Base-by-base conservation (phyloP, 2,113 vertebrate species). In the Andinoacara biseriatus region DNA sequence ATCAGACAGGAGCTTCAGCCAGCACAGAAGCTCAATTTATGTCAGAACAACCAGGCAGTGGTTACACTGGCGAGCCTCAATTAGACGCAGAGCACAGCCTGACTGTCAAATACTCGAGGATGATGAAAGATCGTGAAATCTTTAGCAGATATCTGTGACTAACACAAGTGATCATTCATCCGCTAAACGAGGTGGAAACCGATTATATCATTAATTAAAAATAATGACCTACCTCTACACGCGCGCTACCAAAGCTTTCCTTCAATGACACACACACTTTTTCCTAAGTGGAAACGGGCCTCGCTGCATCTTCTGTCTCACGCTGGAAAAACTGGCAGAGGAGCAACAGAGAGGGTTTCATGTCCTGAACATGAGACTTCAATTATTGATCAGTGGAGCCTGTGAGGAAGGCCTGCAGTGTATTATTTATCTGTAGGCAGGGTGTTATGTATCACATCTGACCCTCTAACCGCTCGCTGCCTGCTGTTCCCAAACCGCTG, bases 321-420 rank as follows among this genome's bases (percentile, higher is more conserved):
- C 10, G 1, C 26, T 49, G 65, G 65, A 52, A 52, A 69, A 52
- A 43, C 1, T 14, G 40, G 40, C 5, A 26, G 14, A 24, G 2
- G 17, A 46, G 9, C 13, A n/a, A 40, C n/a, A 69, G 29, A 75
- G 75, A 38, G 20, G 75, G 78, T 80, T 86, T 58, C 61, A 74
- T 31, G 63, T 80, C 69, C 76, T 18, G 31, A 86, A 85, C 78
- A 72, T 63, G 40, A 82, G 24, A 83, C 79, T 61, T 90, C 26
- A 87, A 91, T 83, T 87, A 89, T 87, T 89, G 85, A 89, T 63
- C 29, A 58, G 6, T 24, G 35, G 85, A 82, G 78, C 63, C 49
- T 11, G 58, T 33, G 54, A 58, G 81, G 58, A 72, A 59, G 46
- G 84, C 56, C 26, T 40, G 40, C 17, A 6, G 67, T 82, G 79